Percentiles rank a stretch among this genome's conserved stretches.
phyloP scores from a whole-genome alignment of 1,140 invertebrate species.

The Aphelenchoides avenae region DNA sequence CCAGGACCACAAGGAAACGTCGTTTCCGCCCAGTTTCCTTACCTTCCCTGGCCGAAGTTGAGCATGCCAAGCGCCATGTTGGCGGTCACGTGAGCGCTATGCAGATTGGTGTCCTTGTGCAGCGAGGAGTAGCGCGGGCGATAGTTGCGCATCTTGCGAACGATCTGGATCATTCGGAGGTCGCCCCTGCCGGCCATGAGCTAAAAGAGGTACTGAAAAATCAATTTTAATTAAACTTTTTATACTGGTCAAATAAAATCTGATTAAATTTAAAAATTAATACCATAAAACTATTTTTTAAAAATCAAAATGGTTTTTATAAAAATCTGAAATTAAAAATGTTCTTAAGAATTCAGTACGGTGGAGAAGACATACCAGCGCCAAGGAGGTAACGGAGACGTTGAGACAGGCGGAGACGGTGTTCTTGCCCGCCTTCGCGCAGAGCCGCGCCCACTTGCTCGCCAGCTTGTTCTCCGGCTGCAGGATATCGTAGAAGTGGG shows the following conservation, averaged over 20 bases:
- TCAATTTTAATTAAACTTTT: conserved; percentile 2
- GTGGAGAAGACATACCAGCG: conserved; percentile 19
- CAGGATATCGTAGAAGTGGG: conserved; percentile 6
- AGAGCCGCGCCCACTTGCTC: not conserved
- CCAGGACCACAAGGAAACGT: too few species aligned
- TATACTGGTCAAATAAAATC: conserved; percentile 14
- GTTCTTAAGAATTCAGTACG: too few species aligned
- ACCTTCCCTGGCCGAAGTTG: conserved; percentile 42
- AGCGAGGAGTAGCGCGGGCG: not conserved
- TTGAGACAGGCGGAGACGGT: conserved; percentile 27
- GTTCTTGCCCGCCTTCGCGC: conserved; percentile 17
- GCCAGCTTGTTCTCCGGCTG: conserved; percentile 3
- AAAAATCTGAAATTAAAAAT: conserved; percentile 4
- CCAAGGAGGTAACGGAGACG: conserved; percentile 20
- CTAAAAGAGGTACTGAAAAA: conserved; percentile 20
- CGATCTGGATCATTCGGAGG: conserved; percentile 3
- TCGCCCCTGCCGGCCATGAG: conserved; percentile 46
- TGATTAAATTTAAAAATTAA: too few species aligned
- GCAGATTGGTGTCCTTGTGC: conserved; percentile 24
- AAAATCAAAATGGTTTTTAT: too few species aligned
- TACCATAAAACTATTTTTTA: too few species aligned
- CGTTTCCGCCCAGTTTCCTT: not conserved
- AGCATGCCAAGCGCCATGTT: conserved; percentile 44
- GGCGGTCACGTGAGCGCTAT: conserved; percentile 27
- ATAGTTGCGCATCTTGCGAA: conserved; percentile 41